Percentiles rank a stretch among this genome's conserved stretches.
Evolutionary conservation across 2,888 invertebrate genomes (phyloP).

Genomic region (Eupithecia tripunctaria): DNA sequence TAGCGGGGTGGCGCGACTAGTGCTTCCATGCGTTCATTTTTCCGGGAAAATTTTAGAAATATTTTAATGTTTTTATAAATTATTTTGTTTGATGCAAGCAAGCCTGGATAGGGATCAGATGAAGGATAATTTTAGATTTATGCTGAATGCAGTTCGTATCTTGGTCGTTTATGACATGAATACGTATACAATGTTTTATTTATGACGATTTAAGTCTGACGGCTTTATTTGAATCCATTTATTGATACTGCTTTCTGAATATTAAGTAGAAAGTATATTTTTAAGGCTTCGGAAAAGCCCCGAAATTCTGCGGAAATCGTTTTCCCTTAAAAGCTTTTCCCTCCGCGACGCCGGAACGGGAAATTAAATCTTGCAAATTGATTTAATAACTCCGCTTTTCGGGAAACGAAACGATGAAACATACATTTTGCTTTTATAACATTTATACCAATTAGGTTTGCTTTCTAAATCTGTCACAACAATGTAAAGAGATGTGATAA

Average conservation of each 20-base stretch:
- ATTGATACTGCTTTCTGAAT: slow-evolving; percentile 6
- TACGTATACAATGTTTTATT: slow-evolving; percentile 31
- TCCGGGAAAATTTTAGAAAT: slow-evolving; percentile 22
- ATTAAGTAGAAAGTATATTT: slow-evolving; percentile 11
- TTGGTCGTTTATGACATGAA: slow-evolving; percentile 16
- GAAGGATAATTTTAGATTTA: slow-evolving; percentile 23
- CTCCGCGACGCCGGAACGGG: slow-evolving; percentile 25
- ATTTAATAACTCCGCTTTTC: slow-evolving; percentile 16
- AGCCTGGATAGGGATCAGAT: not conserved
- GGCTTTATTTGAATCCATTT: slow-evolving; percentile 18
- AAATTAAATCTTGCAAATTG: slow-evolving; percentile 34
- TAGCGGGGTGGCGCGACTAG: slow-evolving; percentile 50
- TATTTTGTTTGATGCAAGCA: not conserved
- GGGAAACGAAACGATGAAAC: slow-evolving; percentile 7
- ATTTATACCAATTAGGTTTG: not conserved
- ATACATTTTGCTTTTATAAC: slow-evolving; percentile 16
- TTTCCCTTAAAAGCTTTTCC: slow-evolving; percentile 27
- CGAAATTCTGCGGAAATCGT: slow-evolving; percentile 13
- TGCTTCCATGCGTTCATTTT: slow-evolving; percentile 29
- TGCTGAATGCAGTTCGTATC: slow-evolving; percentile 19
- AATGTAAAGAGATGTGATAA: not conserved
- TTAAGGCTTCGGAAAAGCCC: slow-evolving; percentile 6
- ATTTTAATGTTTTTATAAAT: not conserved
- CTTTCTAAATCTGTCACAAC: not conserved
- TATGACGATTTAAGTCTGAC: slow-evolving; percentile 27